Evolutionary conservation across 2,797 vertebrate genomes (phyloP).

Genomic region (Notamacropus eugenii): DNA sequence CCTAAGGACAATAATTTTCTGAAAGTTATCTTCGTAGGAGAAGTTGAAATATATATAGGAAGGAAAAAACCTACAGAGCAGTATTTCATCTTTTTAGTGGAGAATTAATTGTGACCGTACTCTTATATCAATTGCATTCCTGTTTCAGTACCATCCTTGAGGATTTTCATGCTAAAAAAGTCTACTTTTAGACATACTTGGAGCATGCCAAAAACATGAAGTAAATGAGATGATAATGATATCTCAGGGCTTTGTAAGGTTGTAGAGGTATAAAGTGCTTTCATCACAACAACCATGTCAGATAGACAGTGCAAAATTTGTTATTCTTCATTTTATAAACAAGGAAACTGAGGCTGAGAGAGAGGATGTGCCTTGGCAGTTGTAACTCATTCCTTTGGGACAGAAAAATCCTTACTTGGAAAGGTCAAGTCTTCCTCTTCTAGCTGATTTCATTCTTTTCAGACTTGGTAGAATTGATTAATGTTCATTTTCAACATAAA

Average conservation of each 20-base stretch:
- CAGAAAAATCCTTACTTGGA: neutral
- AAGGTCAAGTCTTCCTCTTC: neutral
- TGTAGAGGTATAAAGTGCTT: neutral
- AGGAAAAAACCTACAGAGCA: neutral
- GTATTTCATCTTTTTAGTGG: neutral
- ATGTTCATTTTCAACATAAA: neutral
- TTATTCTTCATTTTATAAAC: neutral
- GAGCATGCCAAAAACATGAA: conserved; percentile 13
- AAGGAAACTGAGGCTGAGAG: neutral
- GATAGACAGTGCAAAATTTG: neutral
- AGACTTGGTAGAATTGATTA: neutral
- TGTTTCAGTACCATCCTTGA: conserved; percentile 14
- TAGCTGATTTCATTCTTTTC: neutral
- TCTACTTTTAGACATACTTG: neutral
- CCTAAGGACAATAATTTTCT: neutral
- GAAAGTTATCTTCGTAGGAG: neutral
- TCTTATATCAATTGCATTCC: neutral
- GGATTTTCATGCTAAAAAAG: neutral
- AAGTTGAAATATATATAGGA: neutral
- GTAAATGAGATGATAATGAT: neutral
- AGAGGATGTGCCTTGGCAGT: neutral
- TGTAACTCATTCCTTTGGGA: neutral
- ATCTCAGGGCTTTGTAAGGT: neutral
- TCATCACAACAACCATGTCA: neutral
- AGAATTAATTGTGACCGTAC: conserved; percentile 8